These are phyloP conservation scores for Eupeodes luniger DNA, from an alignment of 2,888 invertebrate genomes.

Conservation along the genomic window DNA sequence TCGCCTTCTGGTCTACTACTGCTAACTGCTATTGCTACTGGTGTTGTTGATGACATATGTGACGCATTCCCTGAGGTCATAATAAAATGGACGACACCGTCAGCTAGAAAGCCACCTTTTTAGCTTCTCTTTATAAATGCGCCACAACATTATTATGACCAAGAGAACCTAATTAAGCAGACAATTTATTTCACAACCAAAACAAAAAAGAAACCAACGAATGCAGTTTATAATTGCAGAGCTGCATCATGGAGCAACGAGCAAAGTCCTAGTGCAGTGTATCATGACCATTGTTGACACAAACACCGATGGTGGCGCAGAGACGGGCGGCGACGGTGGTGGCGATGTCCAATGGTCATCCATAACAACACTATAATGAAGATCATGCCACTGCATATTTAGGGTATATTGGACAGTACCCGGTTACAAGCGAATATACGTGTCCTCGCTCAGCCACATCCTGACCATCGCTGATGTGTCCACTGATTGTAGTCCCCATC, in stretches of 20 bases:
- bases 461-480: slow-evolving; percentile 20
- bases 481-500: neutral
- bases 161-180: slow-evolving; percentile 17
- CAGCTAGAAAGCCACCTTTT: slow-evolving; percentile 1
- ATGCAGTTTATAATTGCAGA: slow-evolving; percentile 2
- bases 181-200: slow-evolving; percentile 20
- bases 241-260: neutral
- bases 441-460: slow-evolving; percentile 39
- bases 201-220: neutral
- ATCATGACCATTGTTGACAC: neutral
- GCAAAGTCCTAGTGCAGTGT: neutral
- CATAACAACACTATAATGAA: neutral
- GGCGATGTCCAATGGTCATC: neutral
- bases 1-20: neutral
- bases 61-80: slow-evolving; percentile 15
- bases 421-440: slow-evolving; percentile 2
- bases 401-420: neutral
- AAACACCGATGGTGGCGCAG: neutral
- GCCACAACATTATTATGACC: slow-evolving; percentile 11
- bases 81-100: neutral
- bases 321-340: no score
- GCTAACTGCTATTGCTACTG: no score
- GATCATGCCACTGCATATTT: neutral
- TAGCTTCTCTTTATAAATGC: neutral
- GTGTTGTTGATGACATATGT: neutral